These are phyloP conservation scores for Oryzias sinensis DNA, from an alignment of 2,797 vertebrate genomes.

Conservation along the genomic window DNA sequence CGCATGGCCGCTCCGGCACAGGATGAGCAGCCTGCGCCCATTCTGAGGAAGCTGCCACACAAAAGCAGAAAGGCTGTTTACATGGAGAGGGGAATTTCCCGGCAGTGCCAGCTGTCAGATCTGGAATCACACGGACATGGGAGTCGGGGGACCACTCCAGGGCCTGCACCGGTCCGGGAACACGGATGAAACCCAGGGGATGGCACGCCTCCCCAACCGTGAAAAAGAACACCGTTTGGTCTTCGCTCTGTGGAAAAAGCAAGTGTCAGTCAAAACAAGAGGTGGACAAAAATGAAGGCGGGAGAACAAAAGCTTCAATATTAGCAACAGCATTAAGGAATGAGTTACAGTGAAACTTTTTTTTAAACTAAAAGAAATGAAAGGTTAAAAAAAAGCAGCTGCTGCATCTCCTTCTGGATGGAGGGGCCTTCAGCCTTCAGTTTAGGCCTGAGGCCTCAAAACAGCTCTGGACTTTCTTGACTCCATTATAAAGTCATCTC, in stretches of 20 bases:
- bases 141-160: conserved; percentile 86
- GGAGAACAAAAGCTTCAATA: too few species aligned
- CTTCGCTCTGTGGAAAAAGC: conserved; percentile 80
- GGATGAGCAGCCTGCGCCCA: conserved; percentile 81
- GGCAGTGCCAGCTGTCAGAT: background rate
- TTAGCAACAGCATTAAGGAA: too few species aligned
- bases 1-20: conserved; percentile 85
- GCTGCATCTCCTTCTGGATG: too few species aligned
- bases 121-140: conserved; percentile 78
- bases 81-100: background rate
- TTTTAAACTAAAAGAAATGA: too few species aligned
- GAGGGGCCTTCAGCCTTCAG: too few species aligned
- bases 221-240: conserved; percentile 94
- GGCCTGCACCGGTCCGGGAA: conserved; percentile 86
- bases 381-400: too few species aligned
- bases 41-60: conserved; percentile 62
- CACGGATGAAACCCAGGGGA: conserved; percentile 86
- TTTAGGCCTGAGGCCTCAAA: too few species aligned
- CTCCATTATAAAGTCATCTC: too few species aligned
- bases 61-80: background rate
- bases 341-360: too few species aligned
- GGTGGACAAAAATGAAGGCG: background rate
- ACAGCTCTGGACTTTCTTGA: too few species aligned
- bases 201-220: conserved; percentile 77
- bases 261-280: background rate